A percentile compares a stretch with the other conserved stretches of the same genome.
These are phyloP conservation scores for Phalacrocorax aristotelis DNA, from an alignment of 2,113 vertebrate genomes.

Conservation along the genomic window DNA sequence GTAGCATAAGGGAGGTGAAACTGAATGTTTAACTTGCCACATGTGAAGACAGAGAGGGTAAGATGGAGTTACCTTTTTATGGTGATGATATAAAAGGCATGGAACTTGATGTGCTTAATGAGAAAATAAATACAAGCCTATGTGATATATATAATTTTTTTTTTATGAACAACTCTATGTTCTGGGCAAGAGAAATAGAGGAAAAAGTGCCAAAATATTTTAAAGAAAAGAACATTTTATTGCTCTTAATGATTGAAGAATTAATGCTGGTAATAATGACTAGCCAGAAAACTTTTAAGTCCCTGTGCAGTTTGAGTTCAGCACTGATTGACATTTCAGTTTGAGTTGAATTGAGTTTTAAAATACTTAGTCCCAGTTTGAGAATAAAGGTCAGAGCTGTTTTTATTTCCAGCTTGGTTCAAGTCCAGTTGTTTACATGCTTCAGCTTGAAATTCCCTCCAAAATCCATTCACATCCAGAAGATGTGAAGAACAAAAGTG, in stretches of 20 bases:
- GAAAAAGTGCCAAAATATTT: not conserved
- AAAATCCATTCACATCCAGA: too few species aligned
- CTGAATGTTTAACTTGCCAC: not conserved
- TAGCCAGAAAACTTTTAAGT: not conserved
- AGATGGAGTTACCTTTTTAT: not conserved
- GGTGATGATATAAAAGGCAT: not conserved
- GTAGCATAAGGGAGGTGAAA: not conserved
- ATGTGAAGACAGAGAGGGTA: not conserved
- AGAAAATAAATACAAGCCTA: not conserved
- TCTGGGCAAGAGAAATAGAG: not conserved
- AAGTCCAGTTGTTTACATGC: not conserved
- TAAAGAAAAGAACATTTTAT: not conserved
- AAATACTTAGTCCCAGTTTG: not conserved
- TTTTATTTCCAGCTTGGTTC: not conserved
- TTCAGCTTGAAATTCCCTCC: not conserved
- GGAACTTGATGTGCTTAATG: not conserved
- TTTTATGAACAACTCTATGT: not conserved
- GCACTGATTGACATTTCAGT: not conserved
- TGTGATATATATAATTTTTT: accelerated
- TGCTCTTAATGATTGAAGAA: not conserved
- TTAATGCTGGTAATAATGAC: not conserved
- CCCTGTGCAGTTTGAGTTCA: not conserved
- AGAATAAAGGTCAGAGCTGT: not conserved
- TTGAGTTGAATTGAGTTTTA: not conserved
- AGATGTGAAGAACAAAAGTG: not conserved